Percentiles rank a stretch among this genome's conserved stretches.
phyloP scores from a whole-genome alignment of 1,140 invertebrate genomes.

The Euglossa dilemma region DNA sequence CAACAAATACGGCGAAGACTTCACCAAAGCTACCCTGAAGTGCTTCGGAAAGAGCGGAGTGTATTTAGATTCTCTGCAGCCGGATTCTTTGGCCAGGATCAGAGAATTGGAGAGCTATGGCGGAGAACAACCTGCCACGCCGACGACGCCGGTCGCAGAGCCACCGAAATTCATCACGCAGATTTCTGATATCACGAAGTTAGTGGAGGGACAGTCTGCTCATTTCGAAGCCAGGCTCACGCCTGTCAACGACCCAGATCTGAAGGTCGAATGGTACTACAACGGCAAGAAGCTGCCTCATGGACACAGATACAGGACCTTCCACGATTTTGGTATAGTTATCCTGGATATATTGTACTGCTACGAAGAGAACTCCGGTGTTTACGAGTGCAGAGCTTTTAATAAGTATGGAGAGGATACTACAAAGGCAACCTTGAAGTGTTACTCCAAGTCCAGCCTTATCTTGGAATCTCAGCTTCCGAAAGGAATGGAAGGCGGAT shows the following conservation, averaged over 20 bases:
- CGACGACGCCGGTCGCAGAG: constrained; percentile 87
- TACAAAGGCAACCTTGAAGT: constrained; percentile 93
- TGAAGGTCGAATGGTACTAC: constrained; percentile 97
- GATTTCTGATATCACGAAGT: constrained; percentile 89
- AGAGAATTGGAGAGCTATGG: constrained; percentile 92
- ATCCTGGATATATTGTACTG: constrained; percentile 98
- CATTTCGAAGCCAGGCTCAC: constrained; percentile 96
- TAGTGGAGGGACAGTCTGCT: constrained; percentile 96
- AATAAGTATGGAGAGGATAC: constrained; percentile 95
- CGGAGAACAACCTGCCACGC: constrained; percentile 85
- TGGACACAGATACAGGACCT: constrained; percentile 96
- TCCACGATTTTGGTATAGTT: constrained; percentile 98
- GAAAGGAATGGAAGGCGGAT: constrained; percentile 94
- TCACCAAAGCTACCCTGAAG: constrained; percentile 90
- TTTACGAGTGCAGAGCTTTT: constrained; percentile 94
- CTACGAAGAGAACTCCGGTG: constrained; percentile 97
- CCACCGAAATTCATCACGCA: constrained; percentile 96
- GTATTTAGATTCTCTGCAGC: constrained; percentile 96
- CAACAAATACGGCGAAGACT: constrained; percentile 96
- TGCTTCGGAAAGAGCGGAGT: constrained; percentile 94
- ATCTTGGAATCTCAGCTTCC: constrained; percentile 98
- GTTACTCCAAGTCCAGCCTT: constrained; percentile 94
- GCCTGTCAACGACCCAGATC: constrained; percentile 95
- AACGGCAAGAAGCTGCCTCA: constrained; percentile 95
- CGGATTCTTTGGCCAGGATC: constrained; percentile 95